Percentiles rank a stretch among this genome's conserved stretches.
Evolutionary conservation across 2,888 invertebrate species (phyloP).

Genomic region (Lampropteryx suffumata): DNA sequence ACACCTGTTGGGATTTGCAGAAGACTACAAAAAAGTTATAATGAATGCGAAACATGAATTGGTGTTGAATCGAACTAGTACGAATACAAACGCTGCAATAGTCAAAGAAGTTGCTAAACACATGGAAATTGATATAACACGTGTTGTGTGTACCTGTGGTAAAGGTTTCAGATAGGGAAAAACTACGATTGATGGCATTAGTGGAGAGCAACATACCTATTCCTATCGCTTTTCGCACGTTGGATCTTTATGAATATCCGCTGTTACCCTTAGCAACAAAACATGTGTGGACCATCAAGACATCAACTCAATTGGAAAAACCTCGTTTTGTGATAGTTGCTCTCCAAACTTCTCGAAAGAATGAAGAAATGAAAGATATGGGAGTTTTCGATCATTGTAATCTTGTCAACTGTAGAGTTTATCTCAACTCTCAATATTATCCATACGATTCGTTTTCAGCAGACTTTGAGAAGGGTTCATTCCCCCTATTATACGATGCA

Average conservation of each 20-base stretch:
- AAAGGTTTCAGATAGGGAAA: conserved; percentile 28
- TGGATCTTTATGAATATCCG: conserved; percentile 49
- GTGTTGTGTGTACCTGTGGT: conserved; percentile 23
- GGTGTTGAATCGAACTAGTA: background rate
- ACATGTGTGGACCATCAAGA: conserved; percentile 44
- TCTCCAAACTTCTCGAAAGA: conserved; percentile 53
- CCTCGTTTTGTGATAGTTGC: conserved; percentile 53
- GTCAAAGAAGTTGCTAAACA: background rate
- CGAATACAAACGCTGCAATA: background rate
- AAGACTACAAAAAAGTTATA: background rate
- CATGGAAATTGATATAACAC: conserved; percentile 27
- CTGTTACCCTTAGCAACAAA: conserved; percentile 43
- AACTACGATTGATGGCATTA: conserved; percentile 10
- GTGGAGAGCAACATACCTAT: conserved; percentile 36
- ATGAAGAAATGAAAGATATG: conserved; percentile 32
- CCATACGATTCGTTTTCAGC: too few relatives aligned
- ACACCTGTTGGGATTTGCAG: background rate
- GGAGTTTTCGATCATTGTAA: conserved; percentile 41
- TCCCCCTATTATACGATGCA: too few relatives aligned
- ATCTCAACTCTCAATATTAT: too few relatives aligned
- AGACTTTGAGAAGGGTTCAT: too few relatives aligned
- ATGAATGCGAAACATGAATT: background rate
- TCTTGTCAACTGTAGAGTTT: background rate
- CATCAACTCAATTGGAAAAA: conserved; percentile 47
- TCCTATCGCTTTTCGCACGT: conserved; percentile 40